Conservation (phyloP, 37 sponge, comb jelly and placozoan genomes). For the Aplysina aerophoba region DNA sequence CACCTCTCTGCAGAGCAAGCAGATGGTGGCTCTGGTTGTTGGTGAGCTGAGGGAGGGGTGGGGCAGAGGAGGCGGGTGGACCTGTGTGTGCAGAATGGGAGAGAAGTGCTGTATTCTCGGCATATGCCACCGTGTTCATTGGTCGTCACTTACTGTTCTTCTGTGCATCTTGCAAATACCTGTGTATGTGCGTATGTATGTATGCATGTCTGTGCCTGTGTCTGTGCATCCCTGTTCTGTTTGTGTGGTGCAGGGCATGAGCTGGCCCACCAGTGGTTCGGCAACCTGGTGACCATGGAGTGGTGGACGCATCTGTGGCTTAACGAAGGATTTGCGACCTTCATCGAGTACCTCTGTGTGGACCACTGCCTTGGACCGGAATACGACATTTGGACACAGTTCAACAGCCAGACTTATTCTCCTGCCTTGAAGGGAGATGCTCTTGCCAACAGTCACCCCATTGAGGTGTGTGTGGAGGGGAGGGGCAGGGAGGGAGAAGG, state of each 20-base stretch:
- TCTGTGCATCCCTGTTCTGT: no score
- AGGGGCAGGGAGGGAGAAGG: no score
- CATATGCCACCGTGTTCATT: no score
- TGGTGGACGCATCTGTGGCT: conserved; percentile 99
- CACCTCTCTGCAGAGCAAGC: conserved; percentile 73
- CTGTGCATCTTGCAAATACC: background rate
- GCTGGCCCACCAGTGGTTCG: conserved; percentile 98
- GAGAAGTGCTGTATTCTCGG: background rate
- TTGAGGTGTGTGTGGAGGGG: conserved; percentile 60
- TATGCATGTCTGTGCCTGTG: background rate
- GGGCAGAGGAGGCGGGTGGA: no score
- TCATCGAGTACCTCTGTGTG: conserved; percentile 96
- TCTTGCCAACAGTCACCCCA: conserved; percentile 85
- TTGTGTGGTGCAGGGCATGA: conserved; percentile 81
- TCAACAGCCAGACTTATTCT: conserved; percentile 72
- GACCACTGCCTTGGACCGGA: conserved; percentile 89
- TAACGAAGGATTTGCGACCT: conserved; percentile 97
- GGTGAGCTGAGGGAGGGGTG: conserved; percentile 51
- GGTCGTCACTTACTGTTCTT: no score
- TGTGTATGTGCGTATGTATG: conserved; percentile 20
- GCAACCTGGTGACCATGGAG: conserved; percentile 97
- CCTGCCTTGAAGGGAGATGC: conserved; percentile 87
- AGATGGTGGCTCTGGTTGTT: conserved; percentile 93
- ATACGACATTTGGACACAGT: conserved; percentile 95
- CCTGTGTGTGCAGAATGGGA: background rate